Evolutionary conservation across 53 echinoderm and acorn worm genomes (phyloP).

Genomic region (Temnopleurus reevesii): DNA sequence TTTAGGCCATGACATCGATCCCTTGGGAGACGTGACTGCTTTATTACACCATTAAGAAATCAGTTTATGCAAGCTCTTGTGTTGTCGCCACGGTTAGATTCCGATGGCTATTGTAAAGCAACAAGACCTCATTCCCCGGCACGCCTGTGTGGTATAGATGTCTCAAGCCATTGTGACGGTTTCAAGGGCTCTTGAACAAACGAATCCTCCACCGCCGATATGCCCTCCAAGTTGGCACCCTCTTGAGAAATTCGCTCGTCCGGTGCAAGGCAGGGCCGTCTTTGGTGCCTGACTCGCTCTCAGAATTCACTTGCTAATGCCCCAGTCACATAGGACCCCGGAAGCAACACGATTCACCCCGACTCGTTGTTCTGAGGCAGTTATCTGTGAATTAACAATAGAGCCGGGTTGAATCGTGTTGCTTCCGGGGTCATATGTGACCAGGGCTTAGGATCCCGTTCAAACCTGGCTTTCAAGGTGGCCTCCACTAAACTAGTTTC

Average conservation of each 20-base stretch:
- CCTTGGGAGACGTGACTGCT: slow-evolving; percentile 13
- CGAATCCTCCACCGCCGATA: slow-evolving; percentile 16
- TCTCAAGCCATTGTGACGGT: slow-evolving; percentile 14
- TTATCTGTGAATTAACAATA: too few species aligned
- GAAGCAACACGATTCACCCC: too few species aligned
- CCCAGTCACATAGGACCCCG: too few species aligned
- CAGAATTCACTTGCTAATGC: background rate
- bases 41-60: background rate
- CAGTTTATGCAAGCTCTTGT: slow-evolving; percentile 14
- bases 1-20: background rate
- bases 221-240: background rate
- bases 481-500: too few species aligned
- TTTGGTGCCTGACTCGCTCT: background rate
- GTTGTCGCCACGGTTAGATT: background rate
- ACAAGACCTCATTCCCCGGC: background rate
- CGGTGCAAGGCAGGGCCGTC: too few species aligned
- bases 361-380: too few species aligned
- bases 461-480: too few species aligned
- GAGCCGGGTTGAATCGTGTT: too few species aligned
- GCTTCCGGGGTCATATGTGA: too few species aligned
- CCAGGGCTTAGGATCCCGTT: too few species aligned
- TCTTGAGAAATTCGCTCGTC: background rate
- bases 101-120: background rate
- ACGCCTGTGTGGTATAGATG: slow-evolving; percentile 9
- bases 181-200: background rate